phyloP scores from a whole-genome alignment of 2,888 invertebrate species.

The Idaea biselata region DNA sequence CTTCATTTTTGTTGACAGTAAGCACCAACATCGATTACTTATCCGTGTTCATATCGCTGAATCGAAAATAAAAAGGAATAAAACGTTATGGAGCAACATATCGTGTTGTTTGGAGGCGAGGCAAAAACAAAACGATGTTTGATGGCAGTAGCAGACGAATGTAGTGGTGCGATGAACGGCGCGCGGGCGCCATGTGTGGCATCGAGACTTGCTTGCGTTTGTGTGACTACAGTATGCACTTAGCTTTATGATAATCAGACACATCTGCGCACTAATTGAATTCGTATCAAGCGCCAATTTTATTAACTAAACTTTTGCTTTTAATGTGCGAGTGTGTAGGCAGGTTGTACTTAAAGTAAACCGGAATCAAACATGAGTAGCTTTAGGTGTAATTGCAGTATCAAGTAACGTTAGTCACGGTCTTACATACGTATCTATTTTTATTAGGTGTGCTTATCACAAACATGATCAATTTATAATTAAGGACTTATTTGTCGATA shows the following conservation, averaged over 20 bases:
- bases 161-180: conserved; percentile 27
- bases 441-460: no score
- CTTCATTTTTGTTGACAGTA: conserved; percentile 39
- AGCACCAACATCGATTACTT: conserved; percentile 54
- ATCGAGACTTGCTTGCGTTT: conserved; percentile 23
- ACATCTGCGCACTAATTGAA: neutral
- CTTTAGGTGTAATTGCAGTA: neutral
- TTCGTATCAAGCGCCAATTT: neutral
- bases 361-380: no score
- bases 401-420: no score
- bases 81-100: conserved; percentile 52
- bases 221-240: conserved; percentile 15
- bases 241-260: conserved; percentile 26
- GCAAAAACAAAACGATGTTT: conserved; percentile 55
- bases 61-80: conserved; percentile 54
- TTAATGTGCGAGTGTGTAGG: neutral
- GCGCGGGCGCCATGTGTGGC: conserved; percentile 38
- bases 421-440: no score
- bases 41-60: conserved; percentile 55
- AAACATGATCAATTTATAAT: no score
- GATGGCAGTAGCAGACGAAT: conserved; percentile 45
- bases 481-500: no score
- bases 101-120: conserved; percentile 44
- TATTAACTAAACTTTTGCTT: conserved; percentile 2
- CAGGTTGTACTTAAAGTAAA: no score